A percentile compares a stretch with the other conserved stretches of the same genome.
Evolutionary conservation across 2,113 vertebrate species (phyloP).

Genomic region (Hoplias malabaricus): DNA sequence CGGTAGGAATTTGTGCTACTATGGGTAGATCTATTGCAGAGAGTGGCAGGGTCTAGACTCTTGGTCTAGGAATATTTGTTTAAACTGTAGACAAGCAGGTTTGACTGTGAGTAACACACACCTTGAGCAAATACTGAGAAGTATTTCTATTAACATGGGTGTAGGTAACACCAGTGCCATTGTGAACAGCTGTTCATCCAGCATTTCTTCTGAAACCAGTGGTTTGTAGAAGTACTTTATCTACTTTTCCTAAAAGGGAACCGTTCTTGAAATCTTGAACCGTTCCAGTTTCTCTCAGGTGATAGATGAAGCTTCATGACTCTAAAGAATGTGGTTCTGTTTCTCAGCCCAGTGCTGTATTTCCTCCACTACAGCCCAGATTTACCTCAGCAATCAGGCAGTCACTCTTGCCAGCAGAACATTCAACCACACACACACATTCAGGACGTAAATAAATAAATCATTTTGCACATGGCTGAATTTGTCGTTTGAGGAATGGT

Average conservation of each 20-base stretch:
- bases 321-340: too few species aligned
- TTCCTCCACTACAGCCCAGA: too few species aligned
- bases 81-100: neutral
- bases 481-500: neutral
- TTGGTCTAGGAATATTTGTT: neutral
- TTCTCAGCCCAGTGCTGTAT: too few species aligned
- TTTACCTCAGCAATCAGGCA: too few species aligned
- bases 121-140: neutral
- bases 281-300: too few species aligned
- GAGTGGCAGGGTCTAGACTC: neutral
- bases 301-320: too few species aligned
- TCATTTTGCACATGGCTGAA: neutral
- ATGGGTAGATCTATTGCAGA: neutral
- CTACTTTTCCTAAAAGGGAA: too few species aligned
- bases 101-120: neutral
- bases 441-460: neutral
- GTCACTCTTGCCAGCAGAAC: too few species aligned
- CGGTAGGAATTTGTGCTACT: neutral
- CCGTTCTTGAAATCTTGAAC: too few species aligned
- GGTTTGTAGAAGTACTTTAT: too few species aligned
- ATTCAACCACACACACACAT: neutral
- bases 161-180: neutral
- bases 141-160: neutral
- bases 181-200: neutral
- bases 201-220: too few species aligned